Conservation (phyloP, 1,140 invertebrate species). For the Neomicropteryx cornuta region DNA sequence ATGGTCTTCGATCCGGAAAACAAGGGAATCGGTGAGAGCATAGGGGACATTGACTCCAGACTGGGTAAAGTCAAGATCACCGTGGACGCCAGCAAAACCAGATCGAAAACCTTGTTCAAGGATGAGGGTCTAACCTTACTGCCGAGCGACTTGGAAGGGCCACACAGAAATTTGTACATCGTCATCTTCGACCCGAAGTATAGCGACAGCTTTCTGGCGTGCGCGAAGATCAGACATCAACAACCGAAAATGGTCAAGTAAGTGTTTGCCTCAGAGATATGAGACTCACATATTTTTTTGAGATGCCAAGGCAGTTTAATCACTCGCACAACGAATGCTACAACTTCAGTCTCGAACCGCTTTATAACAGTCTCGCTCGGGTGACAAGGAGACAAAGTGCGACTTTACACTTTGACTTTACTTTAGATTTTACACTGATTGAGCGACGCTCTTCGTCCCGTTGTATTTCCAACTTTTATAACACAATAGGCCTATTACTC, state of each 20-base stretch:
- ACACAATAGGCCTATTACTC: no score
- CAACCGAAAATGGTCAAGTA: slow-evolving; percentile 57
- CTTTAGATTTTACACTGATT: no score
- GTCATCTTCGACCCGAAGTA: slow-evolving; percentile 76
- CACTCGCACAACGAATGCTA: no score
- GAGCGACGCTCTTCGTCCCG: no score
- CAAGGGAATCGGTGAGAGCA: slow-evolving; percentile 50
- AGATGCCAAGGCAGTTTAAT: neutral
- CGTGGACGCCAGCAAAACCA: slow-evolving; percentile 39
- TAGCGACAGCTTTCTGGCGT: slow-evolving; percentile 67
- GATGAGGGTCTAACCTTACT: slow-evolving; percentile 54
- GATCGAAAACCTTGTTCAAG: slow-evolving; percentile 48
- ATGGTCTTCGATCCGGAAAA: slow-evolving; percentile 75
- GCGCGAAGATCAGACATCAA: slow-evolving; percentile 66
- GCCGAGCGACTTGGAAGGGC: slow-evolving; percentile 55
- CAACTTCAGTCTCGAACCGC: no score
- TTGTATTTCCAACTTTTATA: no score
- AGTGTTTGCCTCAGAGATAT: slow-evolving; percentile 22
- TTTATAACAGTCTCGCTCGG: no score
- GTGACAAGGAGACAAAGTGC: no score
- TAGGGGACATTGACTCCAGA: slow-evolving; percentile 71
- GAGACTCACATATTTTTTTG: slow-evolving; percentile 5
- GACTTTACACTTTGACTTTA: no score
- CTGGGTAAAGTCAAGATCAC: slow-evolving; percentile 65
- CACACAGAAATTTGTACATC: slow-evolving; percentile 65